These are phyloP conservation scores for Pao palembangensis DNA, from an alignment of 2,113 vertebrate species.

Conservation along the genomic window DNA sequence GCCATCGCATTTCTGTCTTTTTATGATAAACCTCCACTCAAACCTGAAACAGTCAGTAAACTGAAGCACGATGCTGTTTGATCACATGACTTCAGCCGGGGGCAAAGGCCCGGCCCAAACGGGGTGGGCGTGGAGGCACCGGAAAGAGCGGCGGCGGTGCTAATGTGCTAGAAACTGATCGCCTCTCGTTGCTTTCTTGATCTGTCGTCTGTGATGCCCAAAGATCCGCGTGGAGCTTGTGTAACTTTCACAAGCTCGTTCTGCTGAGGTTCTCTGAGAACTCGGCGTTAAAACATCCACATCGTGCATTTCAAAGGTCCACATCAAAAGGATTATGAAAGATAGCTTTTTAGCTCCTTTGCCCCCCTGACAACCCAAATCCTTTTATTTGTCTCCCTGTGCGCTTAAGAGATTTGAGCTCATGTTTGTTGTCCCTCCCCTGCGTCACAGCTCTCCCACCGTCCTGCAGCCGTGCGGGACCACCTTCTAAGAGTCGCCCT, in stretches of 20 bases:
- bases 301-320: conserved; percentile 79
- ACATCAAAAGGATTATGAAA: conserved; percentile 81
- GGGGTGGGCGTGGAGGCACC: no score
- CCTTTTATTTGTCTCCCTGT: conserved; percentile 78
- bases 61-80: no score
- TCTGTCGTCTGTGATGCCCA: neutral
- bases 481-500: conserved; percentile 78
- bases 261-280: conserved; percentile 43
- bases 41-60: neutral
- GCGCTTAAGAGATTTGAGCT: conserved; percentile 80
- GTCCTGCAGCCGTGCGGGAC: conserved; percentile 69
- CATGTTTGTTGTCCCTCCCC: conserved; percentile 80
- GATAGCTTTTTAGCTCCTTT: conserved; percentile 79
- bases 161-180: no score
- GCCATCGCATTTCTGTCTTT: neutral
- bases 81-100: no score
- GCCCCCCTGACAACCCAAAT: conserved; percentile 73
- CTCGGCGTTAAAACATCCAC: conserved; percentile 62
- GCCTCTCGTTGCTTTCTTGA: neutral
- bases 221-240: conserved; percentile 16
- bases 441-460: conserved; percentile 76
- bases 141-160: no score
- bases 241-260: conserved; percentile 42
- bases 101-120: no score
- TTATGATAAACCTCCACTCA: neutral